phyloP scores from a whole-genome alignment of 2,888 invertebrate genomes.

The Temnothorax unifasciatus region DNA sequence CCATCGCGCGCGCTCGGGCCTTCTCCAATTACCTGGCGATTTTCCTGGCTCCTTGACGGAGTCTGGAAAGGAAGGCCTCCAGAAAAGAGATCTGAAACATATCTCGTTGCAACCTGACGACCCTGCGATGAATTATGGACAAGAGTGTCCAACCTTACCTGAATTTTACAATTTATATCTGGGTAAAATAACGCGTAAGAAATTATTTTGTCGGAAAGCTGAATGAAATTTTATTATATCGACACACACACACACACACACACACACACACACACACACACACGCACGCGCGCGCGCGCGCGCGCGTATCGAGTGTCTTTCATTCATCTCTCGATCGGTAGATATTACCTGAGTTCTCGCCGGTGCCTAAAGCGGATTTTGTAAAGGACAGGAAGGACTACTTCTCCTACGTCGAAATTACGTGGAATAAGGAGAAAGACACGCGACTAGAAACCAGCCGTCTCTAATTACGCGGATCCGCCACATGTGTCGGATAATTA shows the following conservation, averaged over 20 bases:
- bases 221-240: neutral
- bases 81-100: neutral
- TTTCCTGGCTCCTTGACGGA: constrained; percentile 7
- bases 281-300: no score
- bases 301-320: neutral
- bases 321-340: neutral
- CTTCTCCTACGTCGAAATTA: neutral
- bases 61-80: constrained; percentile 11
- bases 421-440: neutral
- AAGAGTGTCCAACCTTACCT: neutral
- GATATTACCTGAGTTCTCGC: neutral
- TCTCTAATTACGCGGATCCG: constrained; percentile 13
- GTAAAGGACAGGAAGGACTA: neutral
- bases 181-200: neutral
- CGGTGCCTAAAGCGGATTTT: neutral
- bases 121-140: neutral
- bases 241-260: neutral
- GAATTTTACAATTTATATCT: neutral
- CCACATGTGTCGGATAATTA: constrained; percentile 33
- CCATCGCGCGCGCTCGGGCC: constrained; percentile 7
- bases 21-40: constrained; percentile 23
- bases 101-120: neutral
- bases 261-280: no score
- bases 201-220: neutral
- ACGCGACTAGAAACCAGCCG: constrained; percentile 39